Base-by-base conservation (phyloP, 2,888 invertebrate genomes). In the Tromatobia lineatoria region DNA sequence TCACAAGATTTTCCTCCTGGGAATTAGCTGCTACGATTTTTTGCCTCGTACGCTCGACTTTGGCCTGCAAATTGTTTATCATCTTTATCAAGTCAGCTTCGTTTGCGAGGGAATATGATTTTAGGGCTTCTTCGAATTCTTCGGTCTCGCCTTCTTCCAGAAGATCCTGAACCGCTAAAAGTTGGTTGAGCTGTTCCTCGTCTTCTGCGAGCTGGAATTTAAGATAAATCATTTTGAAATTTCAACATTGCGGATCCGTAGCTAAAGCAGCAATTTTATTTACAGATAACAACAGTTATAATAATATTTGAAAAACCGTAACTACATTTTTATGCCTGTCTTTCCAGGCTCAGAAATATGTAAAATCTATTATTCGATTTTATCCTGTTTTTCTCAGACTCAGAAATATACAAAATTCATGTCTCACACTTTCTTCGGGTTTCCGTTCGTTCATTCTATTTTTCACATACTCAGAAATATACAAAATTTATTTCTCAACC, bases 151-250 rank as follows among this genome's bases (percentile, higher is more conserved):
- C 96, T 90, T 97, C 96, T 88, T 98, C 97, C 82, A 97, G 95
- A 89, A 96, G 94, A 88, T 97, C 97, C 93, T 97, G 96, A 82
- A 98, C 95, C 64, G 96, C 95, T 67, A 96, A 94, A 42, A 98
- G 93, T 88, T 97, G 96, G 90, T 96, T 96, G 50, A 99, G 93
- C 91, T 97, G 97, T 88, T 98, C 97, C 91, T 98, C 98, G 91
- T 99, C 98, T 91, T 98, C 98, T 3, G 96, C 97, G 38, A 99
- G 94, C 95, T 96, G 87, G 29, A 6, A 25, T n/a, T 18, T 1
- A 18, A 20, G 18, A 29, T 4, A 18, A 61, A 61, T 10, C 0
- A 11, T n/a, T 88, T 82, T 87, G 78, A 78, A n/a, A 81, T 70
- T 45, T 10, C 45, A 10, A 34, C 57, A 25, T 45, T 11, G 15